Conservation (phyloP, 2,797 vertebrate genomes). For the Lepidocolaptes lacrymiger region DNA sequence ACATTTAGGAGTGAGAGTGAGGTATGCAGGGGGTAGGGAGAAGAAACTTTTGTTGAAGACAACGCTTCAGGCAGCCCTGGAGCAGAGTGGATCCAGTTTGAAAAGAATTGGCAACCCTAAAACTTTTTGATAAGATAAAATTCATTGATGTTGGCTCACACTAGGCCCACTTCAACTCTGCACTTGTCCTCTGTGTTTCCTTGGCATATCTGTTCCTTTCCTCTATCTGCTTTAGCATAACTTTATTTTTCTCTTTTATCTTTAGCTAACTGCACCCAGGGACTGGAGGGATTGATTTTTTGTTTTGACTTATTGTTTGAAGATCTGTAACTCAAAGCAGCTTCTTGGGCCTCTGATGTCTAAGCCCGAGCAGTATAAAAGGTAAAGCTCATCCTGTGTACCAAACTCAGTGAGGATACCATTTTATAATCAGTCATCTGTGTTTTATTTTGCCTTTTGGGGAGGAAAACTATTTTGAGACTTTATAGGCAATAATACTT, state of each 20-base stretch:
- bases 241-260: slow-evolving; percentile 91
- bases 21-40: not conserved
- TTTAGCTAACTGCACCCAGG: slow-evolving; percentile 85
- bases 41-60: slow-evolving; percentile 68
- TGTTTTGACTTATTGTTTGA: slow-evolving; percentile 97
- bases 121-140: slow-evolving; percentile 83
- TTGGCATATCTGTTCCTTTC: slow-evolving; percentile 76
- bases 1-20: slow-evolving; percentile 4
- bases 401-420: slow-evolving; percentile 69
- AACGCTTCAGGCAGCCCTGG: slow-evolving; percentile 71
- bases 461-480: slow-evolving; percentile 67
- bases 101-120: slow-evolving; percentile 77
- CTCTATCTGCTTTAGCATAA: slow-evolving; percentile 82
- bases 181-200: slow-evolving; percentile 78
- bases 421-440: slow-evolving; percentile 77
- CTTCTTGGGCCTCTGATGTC: slow-evolving; percentile 91
- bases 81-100: slow-evolving; percentile 71
- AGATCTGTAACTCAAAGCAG: slow-evolving; percentile 94
- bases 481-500: slow-evolving; percentile 71
- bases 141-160: slow-evolving; percentile 79
- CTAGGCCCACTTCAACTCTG: slow-evolving; percentile 75
- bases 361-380: slow-evolving; percentile 90
- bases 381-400: slow-evolving; percentile 85
- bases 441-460: slow-evolving; percentile 73
- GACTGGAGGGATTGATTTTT: slow-evolving; percentile 91